phyloP scores from a whole-genome alignment of 2,888 invertebrate genomes.

The Ichneumoninae sp. region DNA sequence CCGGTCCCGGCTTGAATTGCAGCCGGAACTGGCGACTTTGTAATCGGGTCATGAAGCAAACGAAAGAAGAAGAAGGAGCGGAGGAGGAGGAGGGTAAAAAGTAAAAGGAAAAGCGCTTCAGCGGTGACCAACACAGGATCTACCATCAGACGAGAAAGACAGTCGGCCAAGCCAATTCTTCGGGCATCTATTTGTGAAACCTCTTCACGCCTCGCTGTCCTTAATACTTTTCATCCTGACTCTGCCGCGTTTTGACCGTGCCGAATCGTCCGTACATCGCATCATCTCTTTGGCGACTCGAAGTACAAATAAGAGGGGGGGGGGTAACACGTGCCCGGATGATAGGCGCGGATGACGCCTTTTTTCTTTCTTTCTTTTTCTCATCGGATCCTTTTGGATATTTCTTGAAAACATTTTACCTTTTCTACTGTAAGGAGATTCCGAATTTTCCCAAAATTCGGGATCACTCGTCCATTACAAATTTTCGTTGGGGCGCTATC shows the following conservation, averaged over 20 bases:
- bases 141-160: constrained; percentile 54
- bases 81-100: constrained; percentile 58
- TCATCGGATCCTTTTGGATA: constrained; percentile 8
- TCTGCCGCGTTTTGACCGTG: constrained; percentile 33
- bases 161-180: constrained; percentile 38
- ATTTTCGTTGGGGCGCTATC: not conserved
- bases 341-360: constrained; percentile 22
- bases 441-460: not conserved
- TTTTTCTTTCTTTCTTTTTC: constrained; percentile 22
- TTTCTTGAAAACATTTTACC: not conserved
- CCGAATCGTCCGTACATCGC: constrained; percentile 9
- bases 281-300: constrained; percentile 37
- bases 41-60: constrained; percentile 48
- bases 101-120: constrained; percentile 12
- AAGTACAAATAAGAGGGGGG: constrained; percentile 43
- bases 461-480: not conserved
- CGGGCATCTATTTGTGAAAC: constrained; percentile 49
- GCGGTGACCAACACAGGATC: constrained; percentile 40
- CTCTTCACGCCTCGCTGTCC: constrained; percentile 40
- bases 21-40: constrained; percentile 54
- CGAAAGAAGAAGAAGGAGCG: constrained; percentile 60
- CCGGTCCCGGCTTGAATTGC: constrained; percentile 32
- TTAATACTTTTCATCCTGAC: constrained; percentile 14
- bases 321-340: constrained; percentile 32
- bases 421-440: not conserved